These are phyloP conservation scores for Platycheirus rosarum DNA, from an alignment of 2,888 invertebrate species.

Conservation along the genomic window DNA sequence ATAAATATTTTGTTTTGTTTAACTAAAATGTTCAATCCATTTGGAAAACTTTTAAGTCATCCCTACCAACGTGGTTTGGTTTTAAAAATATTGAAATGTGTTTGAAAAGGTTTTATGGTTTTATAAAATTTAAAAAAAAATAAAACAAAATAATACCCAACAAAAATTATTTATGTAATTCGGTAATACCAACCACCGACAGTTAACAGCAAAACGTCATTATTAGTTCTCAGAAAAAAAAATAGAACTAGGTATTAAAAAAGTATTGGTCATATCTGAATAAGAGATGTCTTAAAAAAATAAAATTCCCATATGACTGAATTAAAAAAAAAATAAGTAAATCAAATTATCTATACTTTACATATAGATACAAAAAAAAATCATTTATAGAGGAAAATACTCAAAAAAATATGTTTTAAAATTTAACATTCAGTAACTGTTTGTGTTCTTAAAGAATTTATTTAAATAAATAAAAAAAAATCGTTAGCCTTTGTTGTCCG, in stretches of 20 bases:
- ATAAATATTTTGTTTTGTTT: no score
- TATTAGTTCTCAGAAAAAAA: conserved; percentile 2
- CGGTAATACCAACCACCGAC: conserved; percentile 64
- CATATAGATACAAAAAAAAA: conserved; percentile 55
- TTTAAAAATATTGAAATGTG: no score
- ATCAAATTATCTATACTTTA: conserved; percentile 58
- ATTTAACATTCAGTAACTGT: conserved; percentile 56
- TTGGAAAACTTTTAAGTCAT: no score
- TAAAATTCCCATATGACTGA: conserved; percentile 51
- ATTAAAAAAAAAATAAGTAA: conserved; percentile 12
- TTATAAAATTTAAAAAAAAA: no score
- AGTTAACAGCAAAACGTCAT: conserved; percentile 26
- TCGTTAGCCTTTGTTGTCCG: conserved; percentile 37
- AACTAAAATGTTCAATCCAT: no score
- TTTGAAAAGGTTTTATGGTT: neutral
- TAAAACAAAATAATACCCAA: neutral
- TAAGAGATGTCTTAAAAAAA: conserved; percentile 10
- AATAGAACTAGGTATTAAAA: conserved; percentile 3
- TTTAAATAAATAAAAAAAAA: conserved; percentile 43
- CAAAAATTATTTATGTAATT: conserved; percentile 17
- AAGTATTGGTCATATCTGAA: conserved; percentile 45
- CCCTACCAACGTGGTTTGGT: no score
- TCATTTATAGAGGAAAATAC: conserved; percentile 23
- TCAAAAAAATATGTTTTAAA: conserved; percentile 27
- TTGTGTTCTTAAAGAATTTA: conserved; percentile 73